Conservation (phyloP, 1,140 invertebrate species). For the Acromyrmex charruanus region DNA sequence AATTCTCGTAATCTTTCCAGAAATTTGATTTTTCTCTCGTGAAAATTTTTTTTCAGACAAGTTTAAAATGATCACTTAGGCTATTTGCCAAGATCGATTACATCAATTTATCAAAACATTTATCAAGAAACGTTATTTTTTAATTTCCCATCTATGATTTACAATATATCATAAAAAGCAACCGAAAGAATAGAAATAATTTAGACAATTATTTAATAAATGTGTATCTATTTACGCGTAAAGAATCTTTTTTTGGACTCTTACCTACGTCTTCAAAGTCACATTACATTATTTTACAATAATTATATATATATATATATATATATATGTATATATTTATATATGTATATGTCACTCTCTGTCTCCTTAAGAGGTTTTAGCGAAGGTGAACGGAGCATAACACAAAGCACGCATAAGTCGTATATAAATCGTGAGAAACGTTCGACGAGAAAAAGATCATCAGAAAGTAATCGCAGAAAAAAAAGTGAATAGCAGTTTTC, state of each 20-base stretch:
- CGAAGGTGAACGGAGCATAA: constrained; percentile 72
- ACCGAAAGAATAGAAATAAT: constrained; percentile 79
- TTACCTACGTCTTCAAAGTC: constrained; percentile 70
- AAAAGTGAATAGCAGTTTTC: constrained; percentile 61
- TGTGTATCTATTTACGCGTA: constrained; percentile 79
- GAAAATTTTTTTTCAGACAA: background rate
- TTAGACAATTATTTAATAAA: constrained; percentile 81
- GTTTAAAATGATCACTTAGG: background rate
- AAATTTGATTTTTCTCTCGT: background rate
- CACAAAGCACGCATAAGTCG: constrained; percentile 67
- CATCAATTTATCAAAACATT: background rate
- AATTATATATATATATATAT: constrained; percentile 43
- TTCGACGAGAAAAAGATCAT: constrained; percentile 34
- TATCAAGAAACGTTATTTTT: background rate
- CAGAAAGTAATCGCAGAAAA: constrained; percentile 44
- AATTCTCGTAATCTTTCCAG: background rate
- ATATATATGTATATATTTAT: constrained; percentile 66
- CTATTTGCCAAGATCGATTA: background rate
- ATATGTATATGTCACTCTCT: constrained; percentile 47
- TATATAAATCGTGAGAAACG: constrained; percentile 60
- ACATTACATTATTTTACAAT: constrained; percentile 78
- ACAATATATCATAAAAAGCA: constrained; percentile 77
- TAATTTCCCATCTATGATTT: constrained; percentile 1
- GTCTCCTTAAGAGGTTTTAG: constrained; percentile 73
- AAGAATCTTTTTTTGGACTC: constrained; percentile 74